Percentiles rank a stretch among this genome's conserved stretches.
Conservation (phyloP, 2,888 invertebrate genomes). For the Nephrotoma guestfalica region DNA sequence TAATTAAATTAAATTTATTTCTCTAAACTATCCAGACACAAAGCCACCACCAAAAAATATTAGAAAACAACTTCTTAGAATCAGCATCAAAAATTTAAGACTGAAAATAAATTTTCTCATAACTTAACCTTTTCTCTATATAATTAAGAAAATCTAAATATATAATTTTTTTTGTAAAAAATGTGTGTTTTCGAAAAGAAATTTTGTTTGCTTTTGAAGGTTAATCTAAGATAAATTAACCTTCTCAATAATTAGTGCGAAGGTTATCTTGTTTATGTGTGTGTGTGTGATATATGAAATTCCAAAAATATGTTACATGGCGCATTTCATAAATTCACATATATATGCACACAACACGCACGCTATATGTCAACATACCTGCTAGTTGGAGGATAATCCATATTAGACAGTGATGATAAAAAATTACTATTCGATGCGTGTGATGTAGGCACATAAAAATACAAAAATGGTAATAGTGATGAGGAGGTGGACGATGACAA, state of each 20-base stretch:
- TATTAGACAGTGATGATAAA: neutral
- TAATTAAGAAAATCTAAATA: neutral
- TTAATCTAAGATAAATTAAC: neutral
- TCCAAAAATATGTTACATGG: neutral
- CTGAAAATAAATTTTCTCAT: neutral
- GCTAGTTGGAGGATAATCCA: neutral
- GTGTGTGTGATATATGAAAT: neutral
- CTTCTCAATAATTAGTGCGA: neutral
- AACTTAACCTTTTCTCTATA: neutral
- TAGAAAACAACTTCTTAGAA: neutral
- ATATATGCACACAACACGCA: neutral
- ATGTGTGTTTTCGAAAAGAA: neutral
- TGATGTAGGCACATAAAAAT: neutral
- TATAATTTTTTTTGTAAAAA: neutral
- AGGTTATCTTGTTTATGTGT: neutral
- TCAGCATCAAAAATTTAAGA: neutral
- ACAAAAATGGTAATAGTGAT: neutral
- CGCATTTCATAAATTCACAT: neutral
- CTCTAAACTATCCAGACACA: neutral
- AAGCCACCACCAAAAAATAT: neutral
- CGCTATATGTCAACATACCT: neutral
- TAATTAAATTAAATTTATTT: neutral
- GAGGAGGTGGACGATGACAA: neutral
- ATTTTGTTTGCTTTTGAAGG: neutral
- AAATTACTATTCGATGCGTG: neutral